A percentile compares a stretch with the other conserved stretches of the same genome.
phyloP scores from a whole-genome alignment of 2,113 vertebrate genomes.

The Lophius piscatorius region DNA sequence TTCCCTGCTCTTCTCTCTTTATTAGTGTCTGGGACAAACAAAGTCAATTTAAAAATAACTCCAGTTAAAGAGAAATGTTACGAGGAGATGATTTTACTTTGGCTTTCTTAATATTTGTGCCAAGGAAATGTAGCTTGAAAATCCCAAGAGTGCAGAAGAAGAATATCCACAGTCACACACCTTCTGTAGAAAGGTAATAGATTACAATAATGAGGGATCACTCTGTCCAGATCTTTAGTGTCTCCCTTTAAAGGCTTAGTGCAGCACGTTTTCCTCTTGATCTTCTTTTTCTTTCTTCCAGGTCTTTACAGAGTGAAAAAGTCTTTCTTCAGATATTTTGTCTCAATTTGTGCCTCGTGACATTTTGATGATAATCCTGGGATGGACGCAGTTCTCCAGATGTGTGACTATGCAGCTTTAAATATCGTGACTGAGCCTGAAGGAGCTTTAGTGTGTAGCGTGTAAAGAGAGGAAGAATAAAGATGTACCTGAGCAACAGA shows the following conservation, averaged over 20 bases:
- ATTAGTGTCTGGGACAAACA: constrained; percentile 56
- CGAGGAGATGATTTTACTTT: constrained; percentile 62
- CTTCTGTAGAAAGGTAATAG: too few relatives aligned
- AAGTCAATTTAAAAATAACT: constrained; percentile 70
- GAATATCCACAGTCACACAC: constrained; percentile 46
- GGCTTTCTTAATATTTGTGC: constrained; percentile 65
- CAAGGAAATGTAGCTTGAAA: constrained; percentile 62
- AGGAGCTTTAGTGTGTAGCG: constrained; percentile 62
- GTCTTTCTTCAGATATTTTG: background rate
- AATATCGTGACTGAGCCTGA: constrained; percentile 49
- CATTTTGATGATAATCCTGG: constrained; percentile 6
- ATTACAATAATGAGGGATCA: constrained; percentile 3
- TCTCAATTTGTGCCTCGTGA: constrained; percentile 2
- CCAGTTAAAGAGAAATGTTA: constrained; percentile 61
- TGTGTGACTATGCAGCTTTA: constrained; percentile 57
- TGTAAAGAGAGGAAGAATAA: constrained; percentile 73
- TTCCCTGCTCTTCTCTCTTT: constrained; percentile 29
- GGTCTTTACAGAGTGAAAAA: background rate
- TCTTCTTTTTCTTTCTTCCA: background rate
- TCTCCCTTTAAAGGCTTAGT: background rate
- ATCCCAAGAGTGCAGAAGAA: constrained; percentile 61
- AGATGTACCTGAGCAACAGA: constrained; percentile 61
- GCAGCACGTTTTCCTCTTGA: background rate
- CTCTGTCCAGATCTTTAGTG: constrained; percentile 7
- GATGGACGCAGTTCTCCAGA: constrained; percentile 22